A percentile compares a stretch with the other conserved stretches of the same genome.
phyloP scores from a whole-genome alignment of 2,797 vertebrate genomes.

The Corythornis leucogaster region DNA sequence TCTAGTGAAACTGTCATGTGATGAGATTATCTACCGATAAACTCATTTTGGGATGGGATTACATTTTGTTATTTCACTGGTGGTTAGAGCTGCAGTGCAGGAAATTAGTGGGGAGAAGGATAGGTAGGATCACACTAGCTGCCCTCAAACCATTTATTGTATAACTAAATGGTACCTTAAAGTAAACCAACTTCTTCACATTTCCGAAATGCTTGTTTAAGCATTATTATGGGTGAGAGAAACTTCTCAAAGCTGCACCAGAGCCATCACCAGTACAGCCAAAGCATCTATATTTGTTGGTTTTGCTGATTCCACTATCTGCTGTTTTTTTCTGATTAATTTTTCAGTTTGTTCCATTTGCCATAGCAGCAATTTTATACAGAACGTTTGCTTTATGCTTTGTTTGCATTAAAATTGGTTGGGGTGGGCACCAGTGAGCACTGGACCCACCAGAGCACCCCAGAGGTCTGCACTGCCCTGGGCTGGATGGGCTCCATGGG shows the following conservation, averaged over 20 bases:
- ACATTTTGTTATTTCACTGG: slow-evolving; percentile 15
- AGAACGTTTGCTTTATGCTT: background rate
- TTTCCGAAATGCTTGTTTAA: background rate
- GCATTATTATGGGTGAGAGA: background rate
- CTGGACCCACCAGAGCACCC: background rate
- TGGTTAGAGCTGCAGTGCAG: background rate
- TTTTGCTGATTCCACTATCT: background rate
- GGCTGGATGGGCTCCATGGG: fast-evolving
- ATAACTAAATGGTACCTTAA: background rate
- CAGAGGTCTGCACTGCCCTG: background rate
- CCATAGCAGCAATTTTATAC: background rate
- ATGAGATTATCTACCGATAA: slow-evolving; percentile 57
- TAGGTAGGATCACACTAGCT: background rate
- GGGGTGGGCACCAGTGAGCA: background rate
- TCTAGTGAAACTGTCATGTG: slow-evolving; percentile 49
- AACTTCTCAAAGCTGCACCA: background rate
- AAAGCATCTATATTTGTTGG: background rate
- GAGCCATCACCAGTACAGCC: background rate
- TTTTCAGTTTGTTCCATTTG: background rate
- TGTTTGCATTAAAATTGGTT: background rate
- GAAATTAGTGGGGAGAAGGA: background rate
- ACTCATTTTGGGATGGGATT: slow-evolving; percentile 41
- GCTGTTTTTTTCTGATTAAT: background rate
- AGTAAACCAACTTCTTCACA: background rate
- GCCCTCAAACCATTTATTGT: background rate